Conservation (phyloP, 2,797 vertebrate species). For the Psittacula echo region DNA sequence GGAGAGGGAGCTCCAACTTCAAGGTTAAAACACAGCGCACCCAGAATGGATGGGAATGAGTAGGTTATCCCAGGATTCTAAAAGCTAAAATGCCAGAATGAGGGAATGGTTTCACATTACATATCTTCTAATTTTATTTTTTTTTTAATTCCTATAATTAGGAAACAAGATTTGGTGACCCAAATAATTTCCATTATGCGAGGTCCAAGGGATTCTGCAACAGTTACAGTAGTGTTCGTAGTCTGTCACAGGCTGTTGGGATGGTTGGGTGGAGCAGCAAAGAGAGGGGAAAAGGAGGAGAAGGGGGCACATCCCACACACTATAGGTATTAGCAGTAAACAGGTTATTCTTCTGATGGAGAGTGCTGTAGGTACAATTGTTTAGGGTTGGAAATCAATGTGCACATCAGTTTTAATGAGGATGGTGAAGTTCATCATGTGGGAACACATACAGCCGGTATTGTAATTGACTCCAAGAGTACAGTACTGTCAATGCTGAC, state of each 20-base stretch:
- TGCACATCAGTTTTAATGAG: not conserved
- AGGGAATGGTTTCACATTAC: not conserved
- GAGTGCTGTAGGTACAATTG: not conserved
- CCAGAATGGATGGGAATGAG: not conserved
- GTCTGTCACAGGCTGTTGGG: not conserved
- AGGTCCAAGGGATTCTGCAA: constrained; percentile 29
- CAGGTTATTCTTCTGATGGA: not conserved
- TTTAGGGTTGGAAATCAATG: not conserved
- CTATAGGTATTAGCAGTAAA: not conserved
- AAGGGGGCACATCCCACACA: accelerated
- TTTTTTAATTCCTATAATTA: constrained; percentile 14
- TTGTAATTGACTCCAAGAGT: not conserved
- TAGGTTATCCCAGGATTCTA: constrained; percentile 1
- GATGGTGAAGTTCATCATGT: not conserved
- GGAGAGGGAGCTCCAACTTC: not conserved
- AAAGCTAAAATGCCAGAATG: not conserved
- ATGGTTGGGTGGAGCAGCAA: not conserved
- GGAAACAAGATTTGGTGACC: constrained; percentile 31
- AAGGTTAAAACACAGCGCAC: constrained; percentile 3
- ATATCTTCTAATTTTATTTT: not conserved
- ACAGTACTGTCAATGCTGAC: not conserved
- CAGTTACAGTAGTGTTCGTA: not conserved
- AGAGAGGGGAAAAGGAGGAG: not conserved
- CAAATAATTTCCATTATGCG: constrained; percentile 46
- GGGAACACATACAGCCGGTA: not conserved